Percentiles rank a stretch among this genome's conserved stretches.
Conservation (phyloP, 2,888 invertebrate genomes). For the Pardosa pseudoannulata region DNA sequence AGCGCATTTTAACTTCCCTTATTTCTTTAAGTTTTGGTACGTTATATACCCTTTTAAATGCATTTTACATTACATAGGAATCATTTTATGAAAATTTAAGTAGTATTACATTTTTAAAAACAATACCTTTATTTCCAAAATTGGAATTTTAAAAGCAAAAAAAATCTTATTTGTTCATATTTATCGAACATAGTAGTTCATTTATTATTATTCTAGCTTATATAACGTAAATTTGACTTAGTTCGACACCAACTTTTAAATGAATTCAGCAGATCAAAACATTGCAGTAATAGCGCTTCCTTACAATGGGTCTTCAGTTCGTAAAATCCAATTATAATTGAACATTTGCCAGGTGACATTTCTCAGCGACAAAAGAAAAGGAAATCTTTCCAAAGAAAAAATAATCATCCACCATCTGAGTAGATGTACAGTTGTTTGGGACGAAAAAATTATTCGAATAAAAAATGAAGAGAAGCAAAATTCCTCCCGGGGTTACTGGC, state of each 20-base stretch:
- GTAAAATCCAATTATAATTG: slow-evolving; percentile 69
- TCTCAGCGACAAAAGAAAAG: slow-evolving; percentile 17
- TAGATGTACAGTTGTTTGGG: not conserved
- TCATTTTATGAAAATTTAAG: no score
- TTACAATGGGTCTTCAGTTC: slow-evolving; percentile 17
- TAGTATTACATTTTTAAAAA: no score
- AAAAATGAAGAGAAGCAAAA: slow-evolving; percentile 14
- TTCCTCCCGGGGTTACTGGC: slow-evolving; percentile 21
- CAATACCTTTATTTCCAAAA: no score
- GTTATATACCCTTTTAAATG: no score
- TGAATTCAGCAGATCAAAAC: not conserved
- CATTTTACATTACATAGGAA: no score
- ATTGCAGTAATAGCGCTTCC: not conserved
- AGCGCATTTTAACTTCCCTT: no score
- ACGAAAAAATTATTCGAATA: not conserved
- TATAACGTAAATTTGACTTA: not conserved
- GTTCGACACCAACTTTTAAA: not conserved
- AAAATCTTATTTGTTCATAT: no score
- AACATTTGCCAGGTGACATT: slow-evolving; percentile 53
- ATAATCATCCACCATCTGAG: not conserved
- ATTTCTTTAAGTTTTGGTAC: no score
- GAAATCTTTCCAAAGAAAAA: not conserved
- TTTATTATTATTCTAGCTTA: no score
- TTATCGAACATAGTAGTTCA: no score
- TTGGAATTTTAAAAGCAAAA: no score